Evolutionary conservation across 2,113 vertebrate genomes (phyloP).

Genomic region (Percopsis transmontana): DNA sequence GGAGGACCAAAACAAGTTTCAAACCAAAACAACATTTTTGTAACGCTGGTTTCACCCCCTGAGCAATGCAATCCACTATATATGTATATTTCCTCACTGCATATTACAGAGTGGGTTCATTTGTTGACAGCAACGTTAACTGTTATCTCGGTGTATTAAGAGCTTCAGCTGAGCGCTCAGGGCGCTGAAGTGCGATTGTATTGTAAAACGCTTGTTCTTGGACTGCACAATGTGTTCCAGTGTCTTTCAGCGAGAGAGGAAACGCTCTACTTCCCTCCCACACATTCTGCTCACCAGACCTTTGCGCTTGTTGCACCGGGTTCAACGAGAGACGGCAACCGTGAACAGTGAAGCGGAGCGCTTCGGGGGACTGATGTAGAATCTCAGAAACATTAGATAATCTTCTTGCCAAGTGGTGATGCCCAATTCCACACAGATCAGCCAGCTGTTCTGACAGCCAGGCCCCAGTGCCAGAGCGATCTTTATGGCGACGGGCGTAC

Average conservation of each 20-base stretch:
- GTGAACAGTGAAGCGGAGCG: slow-evolving; percentile 51
- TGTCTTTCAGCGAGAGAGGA: slow-evolving; percentile 16
- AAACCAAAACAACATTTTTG: too few species aligned
- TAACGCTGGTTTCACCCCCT: too few species aligned
- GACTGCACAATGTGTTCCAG: slow-evolving; percentile 28
- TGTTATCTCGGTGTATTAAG: too few species aligned
- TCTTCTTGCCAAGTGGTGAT: slow-evolving; percentile 34
- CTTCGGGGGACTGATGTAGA: slow-evolving; percentile 36
- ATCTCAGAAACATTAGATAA: slow-evolving; percentile 38
- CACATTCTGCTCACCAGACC: slow-evolving; percentile 22
- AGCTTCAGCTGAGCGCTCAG: slow-evolving; percentile 7
- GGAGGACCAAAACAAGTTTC: too few species aligned
- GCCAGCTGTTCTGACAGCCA: slow-evolving; percentile 15
- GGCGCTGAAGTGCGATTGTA: slow-evolving; percentile 3
- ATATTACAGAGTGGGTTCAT: too few species aligned
- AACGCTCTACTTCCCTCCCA: slow-evolving; percentile 21
- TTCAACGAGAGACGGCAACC: slow-evolving; percentile 47
- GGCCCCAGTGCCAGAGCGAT: too few species aligned
- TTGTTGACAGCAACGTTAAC: too few species aligned
- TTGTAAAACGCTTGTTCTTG: slow-evolving; percentile 15
- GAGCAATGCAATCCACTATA: too few species aligned
- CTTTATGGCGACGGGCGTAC: background rate
- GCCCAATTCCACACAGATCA: slow-evolving; percentile 43
- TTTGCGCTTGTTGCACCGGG: slow-evolving; percentile 11
- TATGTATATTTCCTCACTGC: too few species aligned